phyloP scores from a whole-genome alignment of 2,113 vertebrate genomes.

The human region GRCh38 chr4:102992501-102993000 shows the following conservation, averaged over 20 bases:
- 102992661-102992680: neutral
- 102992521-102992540: neutral
- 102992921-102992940: no score
- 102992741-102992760: neutral
- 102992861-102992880: no score
- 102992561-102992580: neutral
- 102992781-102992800: no score
- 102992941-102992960: no score
- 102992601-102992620: neutral
- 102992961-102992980: no score
- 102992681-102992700: neutral
- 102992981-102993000: no score
- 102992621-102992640: neutral
- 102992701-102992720: neutral
- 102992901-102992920: no score
- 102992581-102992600: conserved; percentile 27
- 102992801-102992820: no score
- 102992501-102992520: neutral
- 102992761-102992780: no score
- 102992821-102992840: no score
- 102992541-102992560: neutral
- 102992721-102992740: neutral
- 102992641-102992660: conserved; percentile 33
- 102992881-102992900: no score
- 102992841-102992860: no score